Conservation (phyloP, 2,113 vertebrate species). For the Equus quagga region DNA sequence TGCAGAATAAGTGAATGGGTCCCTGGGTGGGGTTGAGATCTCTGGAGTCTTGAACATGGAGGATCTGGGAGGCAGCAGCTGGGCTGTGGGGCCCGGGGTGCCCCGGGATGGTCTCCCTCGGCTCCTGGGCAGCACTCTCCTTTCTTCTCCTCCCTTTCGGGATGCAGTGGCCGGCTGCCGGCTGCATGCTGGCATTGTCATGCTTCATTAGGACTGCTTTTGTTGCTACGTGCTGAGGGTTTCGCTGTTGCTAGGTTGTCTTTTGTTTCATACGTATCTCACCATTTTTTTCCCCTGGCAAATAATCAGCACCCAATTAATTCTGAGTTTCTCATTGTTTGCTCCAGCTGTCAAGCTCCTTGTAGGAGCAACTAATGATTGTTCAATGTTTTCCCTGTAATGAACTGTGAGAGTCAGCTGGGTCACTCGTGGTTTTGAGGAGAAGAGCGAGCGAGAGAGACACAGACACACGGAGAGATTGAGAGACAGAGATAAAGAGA, state of each 20-base stretch:
- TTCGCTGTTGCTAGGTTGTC: conserved; percentile 72
- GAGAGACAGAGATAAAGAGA: background rate
- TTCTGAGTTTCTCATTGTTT: conserved; percentile 77
- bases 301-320: conserved; percentile 77
- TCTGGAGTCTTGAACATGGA: fast-evolving
- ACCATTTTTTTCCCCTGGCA: conserved; percentile 20
- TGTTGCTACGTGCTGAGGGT: conserved; percentile 54
- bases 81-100: fast-evolving
- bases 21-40: fast-evolving
- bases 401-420: background rate
- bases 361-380: conserved; percentile 2
- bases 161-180: background rate
- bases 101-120: background rate
- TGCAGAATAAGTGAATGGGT: background rate
- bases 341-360: conserved; percentile 66
- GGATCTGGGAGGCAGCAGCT: background rate
- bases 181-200: background rate
- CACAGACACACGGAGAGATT: background rate
- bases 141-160: background rate
- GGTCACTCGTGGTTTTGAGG: conserved; percentile 37
- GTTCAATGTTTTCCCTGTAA: conserved; percentile 46
- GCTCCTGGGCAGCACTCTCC: background rate
- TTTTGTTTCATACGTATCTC: conserved; percentile 67
- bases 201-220: conserved; percentile 49
- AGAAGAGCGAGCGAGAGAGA: background rate